A percentile compares a stretch with the other conserved stretches of the same genome.
phyloP scores from a whole-genome alignment of 2,888 invertebrate species.

The Harmothoe impar region DNA sequence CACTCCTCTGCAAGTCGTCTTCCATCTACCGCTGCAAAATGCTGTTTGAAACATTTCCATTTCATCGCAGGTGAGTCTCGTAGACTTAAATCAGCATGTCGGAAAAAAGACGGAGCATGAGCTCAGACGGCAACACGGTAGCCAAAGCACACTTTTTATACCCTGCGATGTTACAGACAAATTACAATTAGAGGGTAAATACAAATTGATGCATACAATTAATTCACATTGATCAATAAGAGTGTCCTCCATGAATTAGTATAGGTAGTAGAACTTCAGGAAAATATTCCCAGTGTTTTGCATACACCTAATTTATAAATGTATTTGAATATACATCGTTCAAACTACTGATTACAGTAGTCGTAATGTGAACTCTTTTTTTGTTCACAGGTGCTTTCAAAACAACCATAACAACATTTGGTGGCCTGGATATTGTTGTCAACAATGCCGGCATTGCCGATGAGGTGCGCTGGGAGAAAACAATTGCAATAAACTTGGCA shows the following conservation, averaged over 20 bases:
- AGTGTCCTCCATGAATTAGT: too few relatives aligned
- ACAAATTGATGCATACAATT: too few relatives aligned
- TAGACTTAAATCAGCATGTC: neutral
- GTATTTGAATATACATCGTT: too few relatives aligned
- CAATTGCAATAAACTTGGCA: constrained; percentile 67
- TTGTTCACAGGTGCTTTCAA: constrained; percentile 62
- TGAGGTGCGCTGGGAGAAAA: constrained; percentile 64
- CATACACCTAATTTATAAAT: too few relatives aligned
- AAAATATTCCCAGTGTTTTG: too few relatives aligned
- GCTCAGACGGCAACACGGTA: neutral
- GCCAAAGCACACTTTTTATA: neutral
- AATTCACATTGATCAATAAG: too few relatives aligned
- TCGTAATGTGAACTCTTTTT: too few relatives aligned
- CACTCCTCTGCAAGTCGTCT: too few relatives aligned
- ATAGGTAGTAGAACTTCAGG: too few relatives aligned
- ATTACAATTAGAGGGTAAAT: neutral
- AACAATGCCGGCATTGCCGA: constrained; percentile 69
- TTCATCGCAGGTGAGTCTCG: constrained; percentile 39
- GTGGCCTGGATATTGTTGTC: constrained; percentile 66
- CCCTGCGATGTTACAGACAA: constrained; percentile 26
- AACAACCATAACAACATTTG: constrained; percentile 67
- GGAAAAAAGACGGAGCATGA: neutral
- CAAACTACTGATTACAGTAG: too few relatives aligned
- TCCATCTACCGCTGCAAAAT: too few relatives aligned
- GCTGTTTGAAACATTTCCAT: too few relatives aligned